These are phyloP conservation scores for Drosophila bocqueti DNA, from an alignment of 1,140 invertebrate genomes.

Conservation along the genomic window DNA sequence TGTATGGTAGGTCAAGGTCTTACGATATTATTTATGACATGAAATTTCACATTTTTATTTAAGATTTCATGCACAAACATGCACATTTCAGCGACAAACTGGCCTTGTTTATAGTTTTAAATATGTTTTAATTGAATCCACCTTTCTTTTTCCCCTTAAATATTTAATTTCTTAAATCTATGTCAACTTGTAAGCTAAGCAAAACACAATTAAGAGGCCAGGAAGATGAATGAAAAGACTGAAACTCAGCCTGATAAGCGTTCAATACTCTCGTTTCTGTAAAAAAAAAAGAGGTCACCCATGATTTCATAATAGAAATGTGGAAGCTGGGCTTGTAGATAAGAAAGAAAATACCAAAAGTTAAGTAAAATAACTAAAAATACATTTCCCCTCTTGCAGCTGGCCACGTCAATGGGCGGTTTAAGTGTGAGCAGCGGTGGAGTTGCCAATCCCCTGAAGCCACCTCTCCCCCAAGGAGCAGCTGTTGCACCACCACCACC, in stretches of 20 bases:
- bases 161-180: background rate
- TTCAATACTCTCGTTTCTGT: background rate
- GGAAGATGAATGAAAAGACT: background rate
- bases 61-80: no score
- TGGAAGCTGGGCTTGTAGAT: constrained; percentile 31
- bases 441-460: constrained; percentile 66
- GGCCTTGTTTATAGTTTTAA: background rate
- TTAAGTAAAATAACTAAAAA: constrained; percentile 39
- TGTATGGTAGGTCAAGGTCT: constrained; percentile 4
- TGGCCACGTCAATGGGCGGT: constrained; percentile 79
- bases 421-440: constrained; percentile 57
- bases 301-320: constrained; percentile 18
- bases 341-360: constrained; percentile 17
- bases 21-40: background rate
- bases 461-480: constrained; percentile 44
- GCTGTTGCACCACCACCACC: constrained; percentile 25
- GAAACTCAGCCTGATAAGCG: constrained; percentile 49
- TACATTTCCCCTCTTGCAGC: constrained; percentile 30
- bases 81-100: no score
- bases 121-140: background rate
- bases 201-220: no score
- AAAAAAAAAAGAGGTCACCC: constrained; percentile 50
- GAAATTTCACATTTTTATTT: background rate
- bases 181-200: background rate
- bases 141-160: background rate